Percentiles rank a stretch among this genome's conserved stretches.
phyloP scores from a whole-genome alignment of 2,797 vertebrate species.

The Pangasius macronema region DNA sequence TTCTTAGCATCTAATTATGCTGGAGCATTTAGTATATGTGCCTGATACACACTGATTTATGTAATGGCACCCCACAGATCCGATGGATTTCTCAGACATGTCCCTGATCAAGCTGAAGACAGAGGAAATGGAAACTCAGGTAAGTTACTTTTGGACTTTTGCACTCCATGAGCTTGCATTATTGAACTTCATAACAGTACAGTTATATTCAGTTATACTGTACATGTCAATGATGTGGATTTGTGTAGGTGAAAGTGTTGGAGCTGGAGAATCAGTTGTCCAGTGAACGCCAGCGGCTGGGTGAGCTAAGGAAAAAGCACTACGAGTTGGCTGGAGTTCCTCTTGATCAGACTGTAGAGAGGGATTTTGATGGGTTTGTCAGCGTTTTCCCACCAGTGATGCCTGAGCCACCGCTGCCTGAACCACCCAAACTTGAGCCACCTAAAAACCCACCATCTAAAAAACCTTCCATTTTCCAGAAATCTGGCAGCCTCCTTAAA shows the following conservation, averaged over 20 bases:
- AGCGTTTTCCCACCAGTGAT: conserved; percentile 48
- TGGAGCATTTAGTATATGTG: neutral
- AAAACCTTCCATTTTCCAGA: conserved; percentile 71
- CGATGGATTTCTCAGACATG: conserved; percentile 92
- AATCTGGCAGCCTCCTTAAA: conserved; percentile 72
- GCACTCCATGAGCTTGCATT: neutral
- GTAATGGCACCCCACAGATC: conserved; percentile 67
- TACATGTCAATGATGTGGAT: neutral
- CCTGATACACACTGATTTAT: neutral
- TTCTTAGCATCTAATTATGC: neutral
- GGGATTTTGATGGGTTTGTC: conserved; percentile 45
- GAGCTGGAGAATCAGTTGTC: conserved; percentile 90
- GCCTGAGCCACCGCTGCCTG: conserved; percentile 29
- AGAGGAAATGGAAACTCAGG: conserved; percentile 97
- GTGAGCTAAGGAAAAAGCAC: conserved; percentile 91
- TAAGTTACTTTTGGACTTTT: conserved; percentile 56
- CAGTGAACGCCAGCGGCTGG: conserved; percentile 88
- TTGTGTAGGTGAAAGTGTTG: conserved; percentile 86
- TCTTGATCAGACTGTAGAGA: neutral
- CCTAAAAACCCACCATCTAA: conserved; percentile 48
- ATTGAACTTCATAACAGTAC: neutral
- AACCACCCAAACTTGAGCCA: conserved; percentile 6
- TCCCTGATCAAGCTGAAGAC: conserved; percentile 95
- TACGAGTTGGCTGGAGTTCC: conserved; percentile 77
- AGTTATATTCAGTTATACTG: neutral